Conservation (phyloP, 2,797 vertebrate genomes). For the Sebastes baramenuke region DNA sequence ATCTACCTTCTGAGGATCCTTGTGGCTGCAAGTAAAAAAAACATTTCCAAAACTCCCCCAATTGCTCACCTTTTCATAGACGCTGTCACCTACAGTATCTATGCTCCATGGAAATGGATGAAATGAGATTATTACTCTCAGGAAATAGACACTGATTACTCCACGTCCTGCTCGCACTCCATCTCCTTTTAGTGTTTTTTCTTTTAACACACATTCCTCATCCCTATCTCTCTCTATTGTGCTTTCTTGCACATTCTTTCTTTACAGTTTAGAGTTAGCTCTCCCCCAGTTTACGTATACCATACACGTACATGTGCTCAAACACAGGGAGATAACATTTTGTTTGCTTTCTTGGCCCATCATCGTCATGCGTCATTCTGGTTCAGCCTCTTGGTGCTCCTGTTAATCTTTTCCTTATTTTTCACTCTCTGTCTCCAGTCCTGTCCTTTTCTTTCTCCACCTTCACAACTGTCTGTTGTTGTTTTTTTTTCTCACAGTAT, state of each 20-base stretch:
- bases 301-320: not conserved
- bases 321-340: not conserved
- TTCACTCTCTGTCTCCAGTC: not conserved
- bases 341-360: constrained; percentile 1
- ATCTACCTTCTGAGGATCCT: not conserved
- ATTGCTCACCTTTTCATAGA: not conserved
- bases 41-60: not conserved
- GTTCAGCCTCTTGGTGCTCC: not conserved
- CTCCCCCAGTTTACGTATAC: not conserved
- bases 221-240: not conserved
- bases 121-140: not conserved
- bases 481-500: not conserved
- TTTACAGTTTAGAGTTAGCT: not conserved
- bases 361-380: not conserved
- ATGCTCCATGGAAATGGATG: not conserved
- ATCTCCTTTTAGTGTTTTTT: not conserved
- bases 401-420: not conserved
- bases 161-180: not conserved
- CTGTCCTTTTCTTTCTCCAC: not conserved
- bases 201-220: not conserved
- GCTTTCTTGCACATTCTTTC: not conserved
- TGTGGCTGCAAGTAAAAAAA: not conserved
- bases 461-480: not conserved
- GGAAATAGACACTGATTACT: not conserved
- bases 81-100: not conserved